phyloP scores from a whole-genome alignment of 2,797 vertebrate species.

The Enteromius anoplus region DNA sequence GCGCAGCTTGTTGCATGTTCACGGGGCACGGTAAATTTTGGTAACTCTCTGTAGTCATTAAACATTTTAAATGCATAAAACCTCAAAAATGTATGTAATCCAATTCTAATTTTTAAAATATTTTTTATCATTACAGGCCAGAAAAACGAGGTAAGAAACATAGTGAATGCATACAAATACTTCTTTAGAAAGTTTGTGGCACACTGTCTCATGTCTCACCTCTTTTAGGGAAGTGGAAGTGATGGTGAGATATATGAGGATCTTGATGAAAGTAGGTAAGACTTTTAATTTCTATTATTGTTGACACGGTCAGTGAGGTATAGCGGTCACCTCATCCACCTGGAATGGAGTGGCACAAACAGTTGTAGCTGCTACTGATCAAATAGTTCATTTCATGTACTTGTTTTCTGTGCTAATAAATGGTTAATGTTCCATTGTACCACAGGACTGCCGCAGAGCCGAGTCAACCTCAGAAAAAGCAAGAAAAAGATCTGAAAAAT shows the following conservation, averaged over 20 bases:
- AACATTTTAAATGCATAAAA: neutral
- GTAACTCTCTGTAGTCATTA: too few species aligned
- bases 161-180: neutral
- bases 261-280: slow-evolving; percentile 84
- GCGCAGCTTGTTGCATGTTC: too few species aligned
- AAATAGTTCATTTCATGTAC: neutral
- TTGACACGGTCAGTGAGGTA: slow-evolving; percentile 1
- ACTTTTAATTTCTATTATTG: slow-evolving; percentile 29
- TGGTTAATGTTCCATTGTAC: neutral
- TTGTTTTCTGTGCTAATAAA: neutral
- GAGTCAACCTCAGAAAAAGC: slow-evolving; percentile 78
- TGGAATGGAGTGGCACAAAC: neutral
- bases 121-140: slow-evolving; percentile 63
- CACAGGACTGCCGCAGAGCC: slow-evolving; percentile 66
- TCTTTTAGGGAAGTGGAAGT: slow-evolving; percentile 72
- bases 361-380: neutral
- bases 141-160: slow-evolving; percentile 70
- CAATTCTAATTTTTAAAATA: neutral
- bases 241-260: slow-evolving; percentile 90
- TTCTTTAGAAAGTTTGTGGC: neutral
- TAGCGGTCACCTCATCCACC: neutral
- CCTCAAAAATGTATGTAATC: neutral
- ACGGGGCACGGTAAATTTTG: too few species aligned
- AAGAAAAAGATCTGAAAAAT: slow-evolving; percentile 86
- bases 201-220: neutral